Evolutionary conservation across 2,888 invertebrate genomes (phyloP), one percentile per base, ranked within the genome.

Genomic region (Disparrhopalites patrizii): DNA sequence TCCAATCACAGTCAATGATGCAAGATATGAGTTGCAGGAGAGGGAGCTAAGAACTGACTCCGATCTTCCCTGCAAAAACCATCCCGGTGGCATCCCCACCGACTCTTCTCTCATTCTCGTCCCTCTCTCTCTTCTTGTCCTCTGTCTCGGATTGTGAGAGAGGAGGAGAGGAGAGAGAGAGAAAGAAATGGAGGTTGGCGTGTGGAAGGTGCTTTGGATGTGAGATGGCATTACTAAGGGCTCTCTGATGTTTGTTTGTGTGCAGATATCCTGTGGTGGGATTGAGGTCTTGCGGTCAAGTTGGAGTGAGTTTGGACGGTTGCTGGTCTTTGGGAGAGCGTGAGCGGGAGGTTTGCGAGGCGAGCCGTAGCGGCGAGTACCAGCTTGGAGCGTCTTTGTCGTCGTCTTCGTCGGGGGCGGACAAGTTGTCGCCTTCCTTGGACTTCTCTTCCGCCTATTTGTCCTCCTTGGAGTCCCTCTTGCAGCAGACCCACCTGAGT

Each of bases 261-360:
- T 55, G 33, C 57, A 57, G 57, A 36, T 57, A 57, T 40, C 57
- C 57, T 27, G 57, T 57, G 10, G 57, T 57, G 40, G 57, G 40
- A 18, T 38, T 57, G 40, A 40, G 27, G n/a, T 15, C 40, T 20
- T 57, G 57, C 28, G 57, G 57, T n/a, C 57, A 40, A 25, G 57
- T 57, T 38, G 20, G 2, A 40, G 25, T 57, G 40, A 55, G 36
- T 18, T 31, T 33, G 55, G 36, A 36, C 36, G 55, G 36, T 23
- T 55, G 55, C 36, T 55, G 33, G 55, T 55, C 55, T 36, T 33
- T 55, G 31, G 33, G 40, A 40, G 40, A 7, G 13, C 15, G 40
- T 13, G 40, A 47, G 20, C 23, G 47, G 10, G 2, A 7, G 20
- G 47, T 23, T 47, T 25, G 47, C 8, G 13, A 3, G 7, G 36